Base-by-base conservation (phyloP, 2,797 vertebrate species). In the Mormyrops boulengeri region DNA sequence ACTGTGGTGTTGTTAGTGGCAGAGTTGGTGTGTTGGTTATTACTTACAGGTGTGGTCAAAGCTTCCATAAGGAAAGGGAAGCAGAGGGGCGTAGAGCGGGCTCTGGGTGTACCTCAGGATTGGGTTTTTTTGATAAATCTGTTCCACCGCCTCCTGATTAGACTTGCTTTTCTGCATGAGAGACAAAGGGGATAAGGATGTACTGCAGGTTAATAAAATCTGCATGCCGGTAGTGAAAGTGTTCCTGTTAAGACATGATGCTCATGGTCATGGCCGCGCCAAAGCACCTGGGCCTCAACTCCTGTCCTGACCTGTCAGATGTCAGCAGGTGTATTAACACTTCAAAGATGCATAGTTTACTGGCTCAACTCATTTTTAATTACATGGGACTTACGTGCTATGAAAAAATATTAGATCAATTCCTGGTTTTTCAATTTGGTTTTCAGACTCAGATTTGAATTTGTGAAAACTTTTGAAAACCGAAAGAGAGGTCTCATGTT, bases 101-200 rank as follows among this genome's bases (percentile, higher is more conserved):
- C 95, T 96, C 89, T 97, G 96, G 88, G 98, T 99, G 94, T 99
- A 97, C 92, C 97, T 97, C 90, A 99, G 95, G 94, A 99, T 98
- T 3, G 98, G 96, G 92, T 99, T 99, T 94, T 97, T 95, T 88
- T 94, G 96, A 94, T 98, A 99, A 93, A 99, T 99, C 93, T 99
- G 97, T 88, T 99, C 98, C 94, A 99, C 96, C 0, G 97, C 96
- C 92, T 99, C 98, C 0, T 96, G 96, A 93, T 97, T 97, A 90
- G 96, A 95, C 38, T 96, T 95, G 92, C 98, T 98, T 93, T 99
- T 98, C 98, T 99, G 92, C 2, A 86, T 19, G 69, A 66, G 17
- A 90, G 49, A 69, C 52, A 88, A 11, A 88, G 73, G 9, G 0
- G 34, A 44, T 2, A 22, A 38, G 49, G 49, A 73, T 34, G 44